Evolutionary conservation across 2,888 invertebrate species (phyloP), one percentile per base, ranked within the genome.

Genomic region (Apamea anceps): DNA sequence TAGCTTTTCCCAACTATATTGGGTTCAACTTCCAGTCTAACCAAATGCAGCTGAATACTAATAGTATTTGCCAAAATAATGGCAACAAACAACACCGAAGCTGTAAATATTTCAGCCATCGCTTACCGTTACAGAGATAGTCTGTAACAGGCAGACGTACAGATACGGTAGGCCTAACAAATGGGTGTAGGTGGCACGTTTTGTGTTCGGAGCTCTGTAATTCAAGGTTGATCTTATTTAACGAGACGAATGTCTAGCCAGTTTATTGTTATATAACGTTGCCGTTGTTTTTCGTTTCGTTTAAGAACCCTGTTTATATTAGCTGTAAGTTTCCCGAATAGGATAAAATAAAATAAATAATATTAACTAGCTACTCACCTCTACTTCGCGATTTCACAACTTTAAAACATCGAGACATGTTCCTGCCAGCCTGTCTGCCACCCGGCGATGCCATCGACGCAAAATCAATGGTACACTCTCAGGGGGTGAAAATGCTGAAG

Each of bases 111-210:
- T 60, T 57, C 37, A 48, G n/a, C n/a, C 48, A 6, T 71, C 25
- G 18, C 18, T 18, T 37, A 37, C 57, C 37, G 48, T 80, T 81
- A 48, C 28, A 5, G n/a, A 80, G n/a, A 37, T 70, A 80, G 37
- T 37, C 37, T 25, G 48, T 51, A 7, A 12, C 28, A 45, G 2
- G 13, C 60, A 60, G 45, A 78, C 37, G 12, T 48, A 60, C 2
- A 78, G 48, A 37, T 76, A 62, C 37, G 18, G 62, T 28, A 51
- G 32, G 21, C 28, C 15, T 76, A 48, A 62, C 12, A 28, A 51
- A 79, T 79, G n/a, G 21, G 0, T 28, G 21, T 62, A 28, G 62
- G 12, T 15, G 37, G 37, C 21, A 21, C 3, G 45, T 45, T 66
- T 32, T 37, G 45, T 37, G 5, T 48, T 79, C 15, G n/a, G 7